These are phyloP conservation scores for Ammodytes dubius DNA, from an alignment of 2,113 vertebrate genomes.

Conservation along the genomic window DNA sequence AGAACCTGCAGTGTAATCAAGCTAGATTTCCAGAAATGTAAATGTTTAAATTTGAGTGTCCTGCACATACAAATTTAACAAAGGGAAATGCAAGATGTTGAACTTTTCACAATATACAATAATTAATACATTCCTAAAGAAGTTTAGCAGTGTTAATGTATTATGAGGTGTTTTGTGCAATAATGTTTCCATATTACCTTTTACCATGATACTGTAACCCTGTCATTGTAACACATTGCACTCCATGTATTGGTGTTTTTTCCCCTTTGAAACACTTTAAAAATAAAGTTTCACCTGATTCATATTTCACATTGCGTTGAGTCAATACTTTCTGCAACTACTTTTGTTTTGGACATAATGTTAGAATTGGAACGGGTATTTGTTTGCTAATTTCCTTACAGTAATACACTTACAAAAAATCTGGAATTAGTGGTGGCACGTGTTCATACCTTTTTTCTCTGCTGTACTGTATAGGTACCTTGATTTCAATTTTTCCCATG, in stretches of 20 bases:
- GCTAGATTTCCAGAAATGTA: neutral
- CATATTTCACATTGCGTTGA: neutral
- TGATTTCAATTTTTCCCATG: neutral
- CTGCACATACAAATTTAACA: neutral
- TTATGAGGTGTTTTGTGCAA: conserved; percentile 3
- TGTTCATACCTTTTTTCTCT: conserved; percentile 15
- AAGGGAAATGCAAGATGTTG: neutral
- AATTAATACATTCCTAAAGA: neutral
- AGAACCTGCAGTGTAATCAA: neutral
- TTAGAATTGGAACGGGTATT: neutral
- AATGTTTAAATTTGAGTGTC: neutral
- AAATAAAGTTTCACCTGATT: neutral
- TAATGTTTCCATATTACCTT: neutral
- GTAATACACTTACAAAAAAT: conserved; percentile 12
- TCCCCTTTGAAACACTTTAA: neutral
- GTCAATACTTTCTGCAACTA: neutral
- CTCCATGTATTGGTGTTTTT: neutral
- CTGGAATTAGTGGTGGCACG: neutral
- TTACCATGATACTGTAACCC: neutral
- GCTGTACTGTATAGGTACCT: neutral
- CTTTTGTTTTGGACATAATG: neutral
- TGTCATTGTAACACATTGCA: neutral
- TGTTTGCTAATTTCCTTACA: conserved; percentile 19
- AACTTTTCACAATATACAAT: neutral
- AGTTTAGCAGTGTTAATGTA: neutral